A percentile compares a stretch with the other conserved stretches of the same genome.
phyloP scores from a whole-genome alignment of 23 tunicate genomes.

The Trididemnum miniatum region DNA sequence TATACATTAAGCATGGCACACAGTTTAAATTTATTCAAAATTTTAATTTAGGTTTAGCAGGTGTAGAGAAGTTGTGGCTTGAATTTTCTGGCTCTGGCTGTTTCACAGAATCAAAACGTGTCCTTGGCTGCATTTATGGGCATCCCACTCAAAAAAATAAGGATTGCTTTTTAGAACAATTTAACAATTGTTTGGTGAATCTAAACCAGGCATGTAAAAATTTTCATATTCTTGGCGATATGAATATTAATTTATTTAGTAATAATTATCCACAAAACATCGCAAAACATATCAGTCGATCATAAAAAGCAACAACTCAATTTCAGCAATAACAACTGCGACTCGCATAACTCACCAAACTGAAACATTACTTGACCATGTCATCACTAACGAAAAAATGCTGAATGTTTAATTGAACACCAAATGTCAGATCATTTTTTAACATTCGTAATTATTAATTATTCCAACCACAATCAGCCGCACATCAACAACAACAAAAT shows the following conservation, averaged over 20 bases:
- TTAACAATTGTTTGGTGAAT: background rate
- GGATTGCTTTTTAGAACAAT: background rate
- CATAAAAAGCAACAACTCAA: background rate
- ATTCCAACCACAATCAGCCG: no score
- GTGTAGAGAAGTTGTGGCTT: background rate
- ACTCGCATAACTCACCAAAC: background rate
- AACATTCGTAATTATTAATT: no score
- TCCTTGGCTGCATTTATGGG: background rate
- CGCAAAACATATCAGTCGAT: background rate
- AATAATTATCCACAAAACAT: background rate
- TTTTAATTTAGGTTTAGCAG: background rate
- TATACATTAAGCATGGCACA: background rate
- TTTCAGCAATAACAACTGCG: background rate
- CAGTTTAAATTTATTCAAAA: no score
- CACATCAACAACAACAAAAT: no score
- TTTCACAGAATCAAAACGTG: background rate
- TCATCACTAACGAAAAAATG: no score
- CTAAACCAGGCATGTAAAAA: background rate
- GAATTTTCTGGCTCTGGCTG: background rate
- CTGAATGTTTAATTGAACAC: no score
- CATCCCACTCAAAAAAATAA: background rate
- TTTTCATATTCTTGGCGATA: background rate
- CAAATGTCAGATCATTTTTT: no score
- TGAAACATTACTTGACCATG: background rate
- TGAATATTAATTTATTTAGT: background rate